These are phyloP conservation scores for Xylota segnis DNA, from an alignment of 2,888 invertebrate species.

Conservation along the genomic window DNA sequence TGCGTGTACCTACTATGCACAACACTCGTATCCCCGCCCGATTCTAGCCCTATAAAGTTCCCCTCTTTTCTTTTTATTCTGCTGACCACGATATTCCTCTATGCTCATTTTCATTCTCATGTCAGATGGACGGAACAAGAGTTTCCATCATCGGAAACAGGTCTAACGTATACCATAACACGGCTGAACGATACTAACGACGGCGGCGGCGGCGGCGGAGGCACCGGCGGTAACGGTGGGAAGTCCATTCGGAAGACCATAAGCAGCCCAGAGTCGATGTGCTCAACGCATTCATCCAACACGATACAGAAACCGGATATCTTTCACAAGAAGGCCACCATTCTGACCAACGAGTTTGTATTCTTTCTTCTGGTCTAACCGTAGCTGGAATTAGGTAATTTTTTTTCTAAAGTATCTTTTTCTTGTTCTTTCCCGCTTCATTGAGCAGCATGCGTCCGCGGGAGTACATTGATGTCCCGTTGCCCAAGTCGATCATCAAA, in stretches of 20 bases:
- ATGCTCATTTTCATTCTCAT: conserved; percentile 60
- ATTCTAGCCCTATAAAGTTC: conserved; percentile 56
- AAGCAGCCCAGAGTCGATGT: conserved; percentile 80
- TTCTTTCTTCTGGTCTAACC: conserved; percentile 27
- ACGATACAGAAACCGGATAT: conserved; percentile 71
- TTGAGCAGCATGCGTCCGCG: conserved; percentile 81
- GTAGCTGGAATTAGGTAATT: conserved; percentile 61
- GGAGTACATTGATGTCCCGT: conserved; percentile 84
- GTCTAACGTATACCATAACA: conserved; percentile 83
- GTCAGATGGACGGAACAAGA: conserved; percentile 82
- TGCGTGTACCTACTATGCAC: neutral
- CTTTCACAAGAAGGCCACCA: conserved; percentile 71
- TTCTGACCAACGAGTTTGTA: conserved; percentile 74
- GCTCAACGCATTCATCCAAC: conserved; percentile 81
- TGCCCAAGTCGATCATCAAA: conserved; percentile 84
- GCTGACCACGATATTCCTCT: conserved; percentile 17
- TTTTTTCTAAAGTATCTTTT: conserved; percentile 55
- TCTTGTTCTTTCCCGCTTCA: conserved; percentile 36
- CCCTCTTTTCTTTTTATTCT: neutral
- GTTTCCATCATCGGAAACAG: conserved; percentile 83
- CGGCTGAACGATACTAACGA: conserved; percentile 81
- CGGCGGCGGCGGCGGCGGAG: conserved; percentile 79
- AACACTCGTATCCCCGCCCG: neutral
- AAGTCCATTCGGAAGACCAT: conserved; percentile 77
- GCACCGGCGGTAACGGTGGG: conserved; percentile 74